phyloP scores from a whole-genome alignment of 2,797 vertebrate species.

The Heterohyrax brucei region DNA sequence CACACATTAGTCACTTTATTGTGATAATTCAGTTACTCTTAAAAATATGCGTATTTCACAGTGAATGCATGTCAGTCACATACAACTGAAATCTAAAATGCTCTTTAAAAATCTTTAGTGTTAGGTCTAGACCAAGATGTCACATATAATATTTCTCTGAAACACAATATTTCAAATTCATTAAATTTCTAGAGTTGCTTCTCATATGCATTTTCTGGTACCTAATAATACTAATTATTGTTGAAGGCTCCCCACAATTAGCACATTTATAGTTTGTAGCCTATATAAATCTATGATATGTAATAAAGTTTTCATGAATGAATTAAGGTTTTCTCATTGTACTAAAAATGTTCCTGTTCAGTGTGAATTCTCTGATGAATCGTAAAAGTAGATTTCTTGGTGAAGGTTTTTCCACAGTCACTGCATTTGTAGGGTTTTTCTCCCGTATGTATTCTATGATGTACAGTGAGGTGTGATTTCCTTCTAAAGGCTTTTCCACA shows the following conservation, averaged over 20 bases:
- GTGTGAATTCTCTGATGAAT: slow-evolving; percentile 28
- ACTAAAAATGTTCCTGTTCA: slow-evolving; percentile 32
- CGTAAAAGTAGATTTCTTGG: slow-evolving; percentile 40
- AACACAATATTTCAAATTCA: slow-evolving; percentile 26
- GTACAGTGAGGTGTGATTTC: slow-evolving; percentile 45
- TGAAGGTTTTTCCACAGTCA: slow-evolving; percentile 40
- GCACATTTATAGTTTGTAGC: slow-evolving; percentile 3
- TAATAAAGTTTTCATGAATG: slow-evolving; percentile 1
- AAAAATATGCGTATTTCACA: background rate
- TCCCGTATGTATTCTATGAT: background rate
- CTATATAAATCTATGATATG: background rate
- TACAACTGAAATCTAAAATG: background rate
- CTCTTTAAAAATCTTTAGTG: background rate
- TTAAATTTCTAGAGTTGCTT: background rate
- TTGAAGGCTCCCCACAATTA: background rate
- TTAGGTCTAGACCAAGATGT: background rate
- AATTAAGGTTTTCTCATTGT: slow-evolving; percentile 37
- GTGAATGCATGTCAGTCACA: background rate
- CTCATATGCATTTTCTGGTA: background rate
- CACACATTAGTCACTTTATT: background rate
- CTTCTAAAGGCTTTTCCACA: slow-evolving; percentile 56
- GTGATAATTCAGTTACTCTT: background rate
- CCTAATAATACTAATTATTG: background rate
- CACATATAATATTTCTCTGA: background rate
- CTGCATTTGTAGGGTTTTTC: slow-evolving; percentile 39